Evolutionary conservation across 2,888 invertebrate species (phyloP).

Genomic region (Melikaiella ostensackeni): DNA sequence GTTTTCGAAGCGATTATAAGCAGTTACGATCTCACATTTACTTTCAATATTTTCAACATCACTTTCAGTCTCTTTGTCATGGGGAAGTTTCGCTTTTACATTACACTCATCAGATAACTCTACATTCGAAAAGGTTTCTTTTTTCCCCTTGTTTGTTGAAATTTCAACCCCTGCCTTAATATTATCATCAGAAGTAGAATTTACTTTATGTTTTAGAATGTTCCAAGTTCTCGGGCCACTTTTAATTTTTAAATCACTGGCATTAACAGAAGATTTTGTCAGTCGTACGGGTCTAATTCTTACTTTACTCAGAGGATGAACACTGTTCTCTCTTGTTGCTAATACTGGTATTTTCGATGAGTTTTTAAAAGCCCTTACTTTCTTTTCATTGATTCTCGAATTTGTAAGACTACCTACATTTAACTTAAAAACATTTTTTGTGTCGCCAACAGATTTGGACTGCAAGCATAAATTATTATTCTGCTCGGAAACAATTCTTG

Average conservation of each 20-base stretch:
- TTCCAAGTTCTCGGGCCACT: constrained; percentile 38
- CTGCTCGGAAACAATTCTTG: constrained; percentile 53
- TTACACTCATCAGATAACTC: background rate
- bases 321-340: constrained; percentile 48
- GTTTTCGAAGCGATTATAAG: constrained; percentile 61
- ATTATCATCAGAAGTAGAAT: background rate
- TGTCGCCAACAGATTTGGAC: constrained; percentile 24
- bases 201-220: constrained; percentile 43
- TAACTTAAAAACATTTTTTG: background rate
- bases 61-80: constrained; percentile 36
- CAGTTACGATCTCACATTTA: constrained; percentile 41
- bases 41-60: background rate
- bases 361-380: constrained; percentile 32
- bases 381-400: constrained; percentile 31
- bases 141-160: background rate
- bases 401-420: constrained; percentile 17
- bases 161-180: background rate
- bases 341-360: constrained; percentile 50
- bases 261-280: constrained; percentile 59
- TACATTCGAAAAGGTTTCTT: constrained; percentile 34
- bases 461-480: constrained; percentile 50
- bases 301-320: constrained; percentile 47
- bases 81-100: background rate
- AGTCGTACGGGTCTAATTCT: constrained; percentile 60
- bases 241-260: constrained; percentile 53